A percentile compares a stretch with the other conserved stretches of the same genome.
These are phyloP conservation scores for Eulacestoma nigropectus DNA, from an alignment of 2,113 vertebrate species.

Conservation along the genomic window DNA sequence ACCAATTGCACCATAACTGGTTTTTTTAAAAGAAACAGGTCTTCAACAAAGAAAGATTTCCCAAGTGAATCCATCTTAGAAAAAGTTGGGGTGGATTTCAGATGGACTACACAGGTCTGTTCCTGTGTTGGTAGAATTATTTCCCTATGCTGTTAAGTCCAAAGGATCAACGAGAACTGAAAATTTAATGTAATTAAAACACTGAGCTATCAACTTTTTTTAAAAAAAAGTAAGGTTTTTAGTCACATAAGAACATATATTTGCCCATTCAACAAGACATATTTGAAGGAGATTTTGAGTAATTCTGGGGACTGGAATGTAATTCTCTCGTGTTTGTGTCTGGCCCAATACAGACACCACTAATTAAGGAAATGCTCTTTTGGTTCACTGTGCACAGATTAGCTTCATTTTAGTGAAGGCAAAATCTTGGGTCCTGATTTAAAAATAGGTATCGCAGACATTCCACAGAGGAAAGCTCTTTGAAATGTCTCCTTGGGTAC, in stretches of 20 bases:
- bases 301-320: not conserved
- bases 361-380: constrained; percentile 32
- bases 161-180: not conserved
- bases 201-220: not conserved
- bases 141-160: not conserved
- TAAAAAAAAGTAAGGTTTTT: not conserved
- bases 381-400: constrained; percentile 15
- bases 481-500: constrained; percentile 57
- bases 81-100: not conserved
- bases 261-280: not conserved
- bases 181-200: not conserved
- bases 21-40: not conserved
- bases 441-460: constrained; percentile 68
- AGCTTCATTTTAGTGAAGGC: constrained; percentile 56
- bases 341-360: not conserved
- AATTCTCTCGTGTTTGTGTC: constrained; percentile 19
- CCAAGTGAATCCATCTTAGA: not conserved
- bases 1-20: not conserved
- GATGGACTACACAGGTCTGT: not conserved
- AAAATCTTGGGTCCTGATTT: constrained; percentile 53
- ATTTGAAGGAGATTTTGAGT: not conserved
- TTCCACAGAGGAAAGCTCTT: constrained; percentile 53
- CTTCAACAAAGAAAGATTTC: not conserved
- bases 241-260: not conserved
- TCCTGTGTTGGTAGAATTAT: not conserved